phyloP scores from a whole-genome alignment of 1,140 invertebrate genomes.

The Proctacanthus coquilletti region DNA sequence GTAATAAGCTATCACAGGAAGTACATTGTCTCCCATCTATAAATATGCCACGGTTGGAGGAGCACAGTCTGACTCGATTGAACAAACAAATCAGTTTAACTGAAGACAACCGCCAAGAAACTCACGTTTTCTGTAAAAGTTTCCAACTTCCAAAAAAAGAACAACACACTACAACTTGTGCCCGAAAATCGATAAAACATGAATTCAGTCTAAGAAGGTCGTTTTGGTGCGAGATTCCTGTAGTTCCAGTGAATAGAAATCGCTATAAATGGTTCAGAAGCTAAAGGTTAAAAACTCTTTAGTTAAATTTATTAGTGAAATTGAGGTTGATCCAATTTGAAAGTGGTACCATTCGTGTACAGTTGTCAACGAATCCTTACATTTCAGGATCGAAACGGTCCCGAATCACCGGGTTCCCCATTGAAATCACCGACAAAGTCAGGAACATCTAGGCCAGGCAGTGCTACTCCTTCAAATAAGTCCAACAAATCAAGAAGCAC shows the following conservation, averaged over 20 bases:
- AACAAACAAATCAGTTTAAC: slow-evolving; percentile 4
- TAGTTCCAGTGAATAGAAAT: too few species aligned
- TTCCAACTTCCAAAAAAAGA: neutral
- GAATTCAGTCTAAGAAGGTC: too few species aligned
- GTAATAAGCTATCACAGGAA: neutral
- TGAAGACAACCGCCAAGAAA: neutral
- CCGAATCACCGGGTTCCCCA: slow-evolving; percentile 26
- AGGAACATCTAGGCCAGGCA: slow-evolving; percentile 23
- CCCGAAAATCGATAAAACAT: too few species aligned
- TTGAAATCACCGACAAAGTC: slow-evolving; percentile 27
- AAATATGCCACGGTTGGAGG: slow-evolving; percentile 4
- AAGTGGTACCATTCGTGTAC: too few species aligned
- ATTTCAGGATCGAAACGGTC: slow-evolving; percentile 28
- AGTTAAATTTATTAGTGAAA: neutral
- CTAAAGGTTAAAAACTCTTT: neutral
- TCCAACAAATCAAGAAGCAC: slow-evolving; percentile 26
- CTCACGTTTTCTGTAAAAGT: neutral
- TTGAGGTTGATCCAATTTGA: neutral
- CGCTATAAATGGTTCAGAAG: neutral
- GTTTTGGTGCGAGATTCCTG: too few species aligned
- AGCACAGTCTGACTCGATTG: slow-evolving; percentile 2
- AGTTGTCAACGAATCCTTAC: too few species aligned
- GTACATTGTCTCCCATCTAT: neutral
- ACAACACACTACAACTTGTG: neutral
- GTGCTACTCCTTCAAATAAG: slow-evolving; percentile 28